A percentile compares a stretch with the other conserved stretches of the same genome.
Conservation (phyloP, 1,140 invertebrate species). For the Agrypnia vestita region DNA sequence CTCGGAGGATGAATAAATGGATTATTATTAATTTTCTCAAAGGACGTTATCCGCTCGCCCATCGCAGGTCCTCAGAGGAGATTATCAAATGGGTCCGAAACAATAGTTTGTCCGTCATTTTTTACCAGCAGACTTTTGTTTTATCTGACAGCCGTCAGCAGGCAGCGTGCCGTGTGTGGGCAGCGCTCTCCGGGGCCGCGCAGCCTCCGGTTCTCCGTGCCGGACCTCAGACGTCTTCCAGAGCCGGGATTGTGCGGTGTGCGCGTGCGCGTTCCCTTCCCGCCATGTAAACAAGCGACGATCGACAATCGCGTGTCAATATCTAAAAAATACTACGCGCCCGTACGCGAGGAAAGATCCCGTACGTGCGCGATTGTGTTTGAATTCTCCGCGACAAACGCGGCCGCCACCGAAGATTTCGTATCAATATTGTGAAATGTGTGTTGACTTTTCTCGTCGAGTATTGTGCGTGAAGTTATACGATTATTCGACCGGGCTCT, state of each 20-base stretch:
- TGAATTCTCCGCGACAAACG: neutral
- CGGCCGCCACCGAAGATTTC: neutral
- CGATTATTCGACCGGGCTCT: too few species aligned
- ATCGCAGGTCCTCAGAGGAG: slow-evolving; percentile 26
- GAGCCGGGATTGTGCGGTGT: slow-evolving; percentile 28
- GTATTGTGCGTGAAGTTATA: neutral
- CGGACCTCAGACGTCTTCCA: slow-evolving; percentile 33
- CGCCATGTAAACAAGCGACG: slow-evolving; percentile 12
- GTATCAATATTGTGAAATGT: slow-evolving; percentile 17
- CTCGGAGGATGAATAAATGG: neutral
- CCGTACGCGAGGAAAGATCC: slow-evolving; percentile 18
- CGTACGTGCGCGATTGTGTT: slow-evolving; percentile 11
- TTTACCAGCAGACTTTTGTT: slow-evolving; percentile 31
- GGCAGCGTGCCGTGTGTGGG: slow-evolving; percentile 29
- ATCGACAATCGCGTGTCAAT: slow-evolving; percentile 15
- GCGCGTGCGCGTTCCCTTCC: slow-evolving; percentile 31
- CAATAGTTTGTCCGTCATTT: slow-evolving; percentile 34
- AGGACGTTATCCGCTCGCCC: slow-evolving; percentile 5
- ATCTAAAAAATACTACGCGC: slow-evolving; percentile 20
- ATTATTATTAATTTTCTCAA: slow-evolving; percentile 35
- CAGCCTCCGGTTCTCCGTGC: slow-evolving; percentile 6
- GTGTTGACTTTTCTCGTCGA: slow-evolving; percentile 8
- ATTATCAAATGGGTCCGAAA: slow-evolving; percentile 34
- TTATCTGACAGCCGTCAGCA: slow-evolving; percentile 39
- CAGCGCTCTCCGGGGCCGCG: slow-evolving; percentile 10